Evolutionary conservation across 2,797 vertebrate genomes (phyloP).

Genomic region (Neosilurus mollespiculum): DNA sequence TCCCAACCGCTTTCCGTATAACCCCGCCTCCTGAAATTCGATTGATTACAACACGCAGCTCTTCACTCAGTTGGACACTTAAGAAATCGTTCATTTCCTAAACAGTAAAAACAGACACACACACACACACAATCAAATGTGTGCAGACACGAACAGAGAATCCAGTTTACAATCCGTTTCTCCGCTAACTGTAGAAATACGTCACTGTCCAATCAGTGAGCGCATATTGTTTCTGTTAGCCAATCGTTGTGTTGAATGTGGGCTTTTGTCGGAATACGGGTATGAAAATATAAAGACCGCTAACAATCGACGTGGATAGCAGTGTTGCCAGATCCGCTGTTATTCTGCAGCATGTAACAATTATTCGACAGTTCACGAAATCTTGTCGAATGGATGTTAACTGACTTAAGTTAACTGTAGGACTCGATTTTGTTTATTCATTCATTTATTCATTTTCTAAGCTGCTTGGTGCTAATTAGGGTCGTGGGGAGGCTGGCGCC

Average conservation of each 20-base stretch:
- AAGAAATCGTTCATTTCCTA: no score
- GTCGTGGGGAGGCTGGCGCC: no score
- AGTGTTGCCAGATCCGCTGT: background rate
- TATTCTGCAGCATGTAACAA: background rate
- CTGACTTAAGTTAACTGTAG: no score
- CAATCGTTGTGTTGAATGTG: background rate
- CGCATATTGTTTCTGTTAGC: background rate
- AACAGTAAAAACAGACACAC: no score
- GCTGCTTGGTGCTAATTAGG: no score
- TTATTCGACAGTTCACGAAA: background rate
- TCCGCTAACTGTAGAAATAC: no score
- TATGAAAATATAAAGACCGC: background rate
- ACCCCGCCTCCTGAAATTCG: background rate
- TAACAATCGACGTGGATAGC: background rate
- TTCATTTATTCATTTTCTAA: no score
- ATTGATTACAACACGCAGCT: background rate
- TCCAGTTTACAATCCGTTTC: no score
- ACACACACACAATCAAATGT: background rate
- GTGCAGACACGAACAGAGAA: background rate
- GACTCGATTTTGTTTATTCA: no score
- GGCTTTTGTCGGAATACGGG: conserved; percentile 3
- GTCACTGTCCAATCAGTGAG: background rate
- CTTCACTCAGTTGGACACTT: background rate
- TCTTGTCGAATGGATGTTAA: no score
- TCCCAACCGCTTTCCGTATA: conserved; percentile 29